phyloP scores from a whole-genome alignment of 2,113 vertebrate genomes.

The Microcebus lehilahytsara region DNA sequence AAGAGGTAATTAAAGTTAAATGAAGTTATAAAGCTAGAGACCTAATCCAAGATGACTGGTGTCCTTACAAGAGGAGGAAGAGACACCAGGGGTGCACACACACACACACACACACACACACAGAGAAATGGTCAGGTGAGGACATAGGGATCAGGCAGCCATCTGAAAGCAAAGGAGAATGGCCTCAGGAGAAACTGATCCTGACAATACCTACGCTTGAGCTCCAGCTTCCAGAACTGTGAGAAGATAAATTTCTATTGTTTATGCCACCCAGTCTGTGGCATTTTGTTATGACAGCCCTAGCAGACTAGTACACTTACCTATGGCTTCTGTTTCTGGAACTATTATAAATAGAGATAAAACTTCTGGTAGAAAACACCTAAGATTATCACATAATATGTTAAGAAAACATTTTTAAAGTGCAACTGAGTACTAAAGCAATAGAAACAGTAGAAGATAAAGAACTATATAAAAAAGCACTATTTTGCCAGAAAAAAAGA shows the following conservation, averaged over 20 bases:
- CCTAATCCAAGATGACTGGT: neutral
- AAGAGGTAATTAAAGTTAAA: neutral
- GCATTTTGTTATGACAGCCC: neutral
- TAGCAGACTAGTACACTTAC: neutral
- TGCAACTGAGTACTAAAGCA: neutral
- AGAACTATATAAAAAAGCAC: neutral
- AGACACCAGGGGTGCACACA: accelerated
- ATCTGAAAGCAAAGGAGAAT: neutral
- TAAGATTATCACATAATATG: neutral
- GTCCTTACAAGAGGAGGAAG: neutral
- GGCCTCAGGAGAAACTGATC: neutral
- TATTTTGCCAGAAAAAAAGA: neutral
- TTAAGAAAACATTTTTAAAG: neutral
- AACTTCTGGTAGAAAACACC: neutral
- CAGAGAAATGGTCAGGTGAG: too few relatives aligned
- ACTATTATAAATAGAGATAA: neutral
- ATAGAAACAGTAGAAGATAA: neutral
- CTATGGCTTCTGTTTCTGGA: neutral
- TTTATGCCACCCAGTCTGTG: neutral
- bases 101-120: too few relatives aligned
- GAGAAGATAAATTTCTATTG: neutral
- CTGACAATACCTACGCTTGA: neutral
- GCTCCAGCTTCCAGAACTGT: neutral
- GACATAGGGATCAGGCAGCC: neutral
- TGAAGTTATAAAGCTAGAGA: neutral